Evolutionary conservation across 2,113 vertebrate species (phyloP), one percentile per base, ranked within the genome.

Genomic region (Salvelinus fontinalis): DNA sequence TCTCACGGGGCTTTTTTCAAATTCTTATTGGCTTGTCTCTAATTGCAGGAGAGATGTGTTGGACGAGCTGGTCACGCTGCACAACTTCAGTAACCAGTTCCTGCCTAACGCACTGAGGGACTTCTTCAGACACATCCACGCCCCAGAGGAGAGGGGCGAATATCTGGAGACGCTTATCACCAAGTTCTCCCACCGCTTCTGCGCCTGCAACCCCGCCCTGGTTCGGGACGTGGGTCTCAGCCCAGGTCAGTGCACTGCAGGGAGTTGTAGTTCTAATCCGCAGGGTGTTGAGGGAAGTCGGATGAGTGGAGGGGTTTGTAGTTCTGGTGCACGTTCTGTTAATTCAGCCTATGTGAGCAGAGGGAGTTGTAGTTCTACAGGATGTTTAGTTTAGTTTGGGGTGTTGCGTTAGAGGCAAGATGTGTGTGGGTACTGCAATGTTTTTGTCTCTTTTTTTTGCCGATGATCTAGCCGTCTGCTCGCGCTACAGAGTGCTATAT

Each of bases 11-110:
- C 12, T 49, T 14, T 16, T 14, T 54, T 54, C 14, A 51, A 51
- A 51, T 44, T 44, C 39, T 44, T 44, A 44, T 44, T 44, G 16
- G 51, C 5, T 16, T 64, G 27, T 48, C 27, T 73, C 71, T 5
- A 16, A 31, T 65, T 71, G 70, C 85, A 99, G 98, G 90, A 92
- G 98, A 82, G 98, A 99, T 84, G 97, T 99, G 79, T 92, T 99
- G 91, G 98, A 99, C 78, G 98, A 99, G 90, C 92, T 99, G 75
- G 97, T 99, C 89, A 98, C 95, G 0, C 92, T 99, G 83, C 98
- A 99, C 92, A 99, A 99, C 90, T 99, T 99, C 94, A 97, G 97
- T 89, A 99, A 99, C 87, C 98, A 99, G 66, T 99, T 99, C 89
- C 94, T 99, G 60, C 98, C 98, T 84, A 99, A 99, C 77, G 98